Evolutionary conservation across 2,113 vertebrate genomes (phyloP), one percentile per base, ranked within the genome.

Genomic region (Nothocercus julius): DNA sequence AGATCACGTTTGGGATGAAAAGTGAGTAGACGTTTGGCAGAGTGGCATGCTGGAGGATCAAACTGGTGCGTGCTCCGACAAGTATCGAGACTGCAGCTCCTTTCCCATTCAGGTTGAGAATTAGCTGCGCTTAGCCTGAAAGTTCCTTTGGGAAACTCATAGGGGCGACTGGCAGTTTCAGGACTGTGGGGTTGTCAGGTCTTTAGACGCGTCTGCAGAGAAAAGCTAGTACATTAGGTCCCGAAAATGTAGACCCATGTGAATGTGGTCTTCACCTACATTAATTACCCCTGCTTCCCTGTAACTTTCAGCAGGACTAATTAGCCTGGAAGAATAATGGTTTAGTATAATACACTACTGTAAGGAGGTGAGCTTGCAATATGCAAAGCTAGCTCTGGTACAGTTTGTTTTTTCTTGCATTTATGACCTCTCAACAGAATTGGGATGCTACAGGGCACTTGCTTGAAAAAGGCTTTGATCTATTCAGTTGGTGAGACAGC

Each of bases 1-100:
- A 59, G 98, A 99, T 97, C 99, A 98, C 40, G 88, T 96, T 83
- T 99, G 99, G 99, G 99, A 98, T 90, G 92, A 93, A 51, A 97
- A 98, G 99, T 99, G 98, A 98, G 99, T 98, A 90, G 47, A 63
- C 30, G 16, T 44, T 82, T 10, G 92, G 47, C 51, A 0, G 0
- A 61, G n/a, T 30, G 51, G 13, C 40, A 34, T 62, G 18, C 56
- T 67, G 53, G 78, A 90, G 94, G 28, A 42, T 9, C 45, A 32
- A 16, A 61, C 7, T 83, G 24, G 15, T 73, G 27, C 54, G 8
- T 68, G 21, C 25, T 87, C 42, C 54, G 83, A 69, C 53, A 5
- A 19, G 7, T 64, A 64, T 17, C 45, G 5, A 56, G 13, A n/a
- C 21, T 24, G 11, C 42, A 36, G 8, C 30, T 87, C 28, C 15